A percentile compares a stretch with the other conserved stretches of the same genome.
Conservation (phyloP, 2,797 vertebrate species). For the Vireo griseus region DNA sequence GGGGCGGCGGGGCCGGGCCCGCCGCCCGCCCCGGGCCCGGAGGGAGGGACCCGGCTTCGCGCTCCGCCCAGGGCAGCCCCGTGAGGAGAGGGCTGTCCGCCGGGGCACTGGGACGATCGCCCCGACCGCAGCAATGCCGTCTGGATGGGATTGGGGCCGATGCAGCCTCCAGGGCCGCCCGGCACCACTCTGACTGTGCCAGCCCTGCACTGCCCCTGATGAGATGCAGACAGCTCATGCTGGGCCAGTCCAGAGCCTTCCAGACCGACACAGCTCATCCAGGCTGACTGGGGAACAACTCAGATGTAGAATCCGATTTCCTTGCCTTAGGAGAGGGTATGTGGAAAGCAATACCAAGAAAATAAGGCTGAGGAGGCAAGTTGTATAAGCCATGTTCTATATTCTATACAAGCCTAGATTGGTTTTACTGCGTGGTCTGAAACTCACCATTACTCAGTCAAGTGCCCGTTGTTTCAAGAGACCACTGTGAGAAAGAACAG, state of each 20-base stretch:
- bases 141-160: not conserved
- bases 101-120: accelerated
- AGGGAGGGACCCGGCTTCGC: not conserved
- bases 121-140: accelerated
- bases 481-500: not conserved
- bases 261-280: not conserved
- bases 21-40: not conserved
- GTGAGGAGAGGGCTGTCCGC: not conserved
- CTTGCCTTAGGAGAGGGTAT: not conserved
- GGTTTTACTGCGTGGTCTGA: not conserved
- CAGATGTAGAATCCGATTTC: not conserved
- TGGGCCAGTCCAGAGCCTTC: not conserved
- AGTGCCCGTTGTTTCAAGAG: not conserved
- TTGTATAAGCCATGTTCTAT: not conserved
- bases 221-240: accelerated
- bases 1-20: not conserved
- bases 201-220: accelerated
- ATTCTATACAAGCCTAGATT: not conserved
- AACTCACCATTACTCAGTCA: not conserved
- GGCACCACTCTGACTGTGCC: not conserved
- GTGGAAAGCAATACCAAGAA: not conserved
- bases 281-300: not conserved
- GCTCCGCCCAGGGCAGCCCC: not conserved
- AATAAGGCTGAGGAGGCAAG: not conserved
- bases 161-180: too few relatives aligned